These are phyloP conservation scores for Galendromus occidentalis DNA, from an alignment of 1,140 invertebrate genomes.

Conservation along the genomic window DNA sequence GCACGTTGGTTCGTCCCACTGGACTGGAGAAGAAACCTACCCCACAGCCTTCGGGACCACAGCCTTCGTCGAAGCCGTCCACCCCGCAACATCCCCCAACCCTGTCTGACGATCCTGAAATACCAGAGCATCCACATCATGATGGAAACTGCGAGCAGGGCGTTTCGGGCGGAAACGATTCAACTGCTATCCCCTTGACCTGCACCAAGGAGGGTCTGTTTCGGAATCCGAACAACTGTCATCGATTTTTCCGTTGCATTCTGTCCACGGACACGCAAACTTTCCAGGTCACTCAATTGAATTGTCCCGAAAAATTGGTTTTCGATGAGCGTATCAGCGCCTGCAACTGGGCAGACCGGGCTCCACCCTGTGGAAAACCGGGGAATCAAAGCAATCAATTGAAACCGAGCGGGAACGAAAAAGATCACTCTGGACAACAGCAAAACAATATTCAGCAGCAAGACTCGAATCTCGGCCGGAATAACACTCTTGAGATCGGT, in stretches of 20 bases:
- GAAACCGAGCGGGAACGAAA: too few species aligned
- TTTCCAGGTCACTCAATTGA: conserved; percentile 12
- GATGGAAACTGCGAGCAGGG: not conserved
- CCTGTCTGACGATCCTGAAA: too few species aligned
- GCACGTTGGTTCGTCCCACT: not conserved
- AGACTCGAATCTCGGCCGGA: too few species aligned
- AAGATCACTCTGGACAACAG: too few species aligned
- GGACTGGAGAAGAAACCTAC: too few species aligned
- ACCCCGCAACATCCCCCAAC: too few species aligned
- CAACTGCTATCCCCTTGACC: not conserved
- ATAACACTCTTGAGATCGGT: too few species aligned
- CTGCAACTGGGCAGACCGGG: conserved; percentile 12
- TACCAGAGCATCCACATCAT: too few species aligned
- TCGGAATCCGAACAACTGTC: conserved; percentile 16
- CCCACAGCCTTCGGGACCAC: too few species aligned
- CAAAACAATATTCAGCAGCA: too few species aligned
- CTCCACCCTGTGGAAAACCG: conserved; percentile 13
- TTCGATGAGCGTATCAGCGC: conserved; percentile 16
- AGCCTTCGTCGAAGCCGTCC: too few species aligned
- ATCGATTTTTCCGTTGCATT: conserved; percentile 14
- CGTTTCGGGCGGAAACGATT: not conserved
- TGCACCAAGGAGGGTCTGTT: conserved; percentile 13
- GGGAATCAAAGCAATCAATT: too few species aligned
- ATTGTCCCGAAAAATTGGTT: conserved; percentile 15
- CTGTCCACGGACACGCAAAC: conserved; percentile 8